A percentile compares a stretch with the other conserved stretches of the same genome.
phyloP scores from a whole-genome alignment of 2,113 vertebrate species.

The Cyphomyrus discorhynchus region DNA sequence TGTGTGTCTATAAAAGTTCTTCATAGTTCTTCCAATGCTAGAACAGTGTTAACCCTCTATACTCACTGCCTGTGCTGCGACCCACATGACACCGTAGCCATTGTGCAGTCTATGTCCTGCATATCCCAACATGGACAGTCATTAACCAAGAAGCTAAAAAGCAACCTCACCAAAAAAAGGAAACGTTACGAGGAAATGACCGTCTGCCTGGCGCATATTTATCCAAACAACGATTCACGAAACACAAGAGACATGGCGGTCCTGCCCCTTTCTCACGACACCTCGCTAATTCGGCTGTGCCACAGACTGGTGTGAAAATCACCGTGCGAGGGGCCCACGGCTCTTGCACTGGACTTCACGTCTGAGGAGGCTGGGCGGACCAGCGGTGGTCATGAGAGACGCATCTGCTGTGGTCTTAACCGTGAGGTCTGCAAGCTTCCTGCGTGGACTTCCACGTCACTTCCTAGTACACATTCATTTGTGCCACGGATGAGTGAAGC shows the following conservation, averaged over 20 bases:
- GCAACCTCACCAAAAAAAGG: background rate
- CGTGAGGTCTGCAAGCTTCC: background rate
- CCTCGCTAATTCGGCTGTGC: background rate
- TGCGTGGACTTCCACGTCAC: background rate
- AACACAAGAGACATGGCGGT: background rate
- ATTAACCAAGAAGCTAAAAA: background rate
- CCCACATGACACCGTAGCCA: background rate
- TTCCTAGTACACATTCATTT: slow-evolving; percentile 55
- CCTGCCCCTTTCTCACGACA: background rate
- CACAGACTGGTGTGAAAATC: background rate
- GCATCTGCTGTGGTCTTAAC: background rate
- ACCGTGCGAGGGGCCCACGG: background rate
- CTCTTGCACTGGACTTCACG: background rate
- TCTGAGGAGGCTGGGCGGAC: no score
- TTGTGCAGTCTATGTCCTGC: background rate
- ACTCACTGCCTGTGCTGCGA: background rate
- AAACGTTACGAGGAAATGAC: background rate
- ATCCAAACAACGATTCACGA: background rate
- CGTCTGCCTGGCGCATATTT: background rate
- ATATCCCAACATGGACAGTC: background rate
- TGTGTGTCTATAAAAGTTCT: background rate
- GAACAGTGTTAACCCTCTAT: background rate
- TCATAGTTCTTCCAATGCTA: background rate
- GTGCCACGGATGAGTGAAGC: slow-evolving; percentile 63
- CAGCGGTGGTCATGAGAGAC: no score